Conservation (phyloP, 2,113 vertebrate species). For the Beaufortia kweichowensis region DNA sequence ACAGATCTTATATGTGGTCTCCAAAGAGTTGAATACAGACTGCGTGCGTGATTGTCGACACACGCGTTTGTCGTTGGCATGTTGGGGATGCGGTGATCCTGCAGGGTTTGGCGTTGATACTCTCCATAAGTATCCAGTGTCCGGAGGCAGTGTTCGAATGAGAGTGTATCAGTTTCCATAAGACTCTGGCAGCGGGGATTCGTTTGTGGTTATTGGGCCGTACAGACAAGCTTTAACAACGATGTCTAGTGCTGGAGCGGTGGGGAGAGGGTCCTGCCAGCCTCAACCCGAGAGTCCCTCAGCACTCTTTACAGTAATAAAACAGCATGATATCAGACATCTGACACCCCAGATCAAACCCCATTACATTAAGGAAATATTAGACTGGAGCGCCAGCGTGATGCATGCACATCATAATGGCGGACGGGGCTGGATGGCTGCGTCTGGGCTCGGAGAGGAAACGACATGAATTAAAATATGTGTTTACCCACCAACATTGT, state of each 20-base stretch:
- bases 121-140: slow-evolving; percentile 56
- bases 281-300: slow-evolving; percentile 84
- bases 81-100: slow-evolving; percentile 42
- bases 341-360: slow-evolving; percentile 89
- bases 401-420: slow-evolving; percentile 78
- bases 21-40: neutral
- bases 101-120: slow-evolving; percentile 43
- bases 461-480: slow-evolving; percentile 80
- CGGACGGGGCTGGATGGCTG: slow-evolving; percentile 38
- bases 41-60: slow-evolving; percentile 30
- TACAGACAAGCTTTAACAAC: slow-evolving; percentile 62
- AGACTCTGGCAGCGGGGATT: slow-evolving; percentile 54
- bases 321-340: slow-evolving; percentile 83
- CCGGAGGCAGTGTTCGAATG: slow-evolving; percentile 52
- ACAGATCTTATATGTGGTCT: slow-evolving; percentile 28
- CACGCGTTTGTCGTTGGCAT: slow-evolving; percentile 21
- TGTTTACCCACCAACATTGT: slow-evolving; percentile 85
- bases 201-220: slow-evolving; percentile 67
- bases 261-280: slow-evolving; percentile 64
- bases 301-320: slow-evolving; percentile 91
- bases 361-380: slow-evolving; percentile 92
- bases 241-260: slow-evolving; percentile 53
- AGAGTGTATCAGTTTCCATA: slow-evolving; percentile 62
- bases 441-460: slow-evolving; percentile 16
- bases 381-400: slow-evolving; percentile 75